Evolutionary conservation across 2,113 vertebrate genomes (phyloP).

Genomic region (Symphodus melops): DNA sequence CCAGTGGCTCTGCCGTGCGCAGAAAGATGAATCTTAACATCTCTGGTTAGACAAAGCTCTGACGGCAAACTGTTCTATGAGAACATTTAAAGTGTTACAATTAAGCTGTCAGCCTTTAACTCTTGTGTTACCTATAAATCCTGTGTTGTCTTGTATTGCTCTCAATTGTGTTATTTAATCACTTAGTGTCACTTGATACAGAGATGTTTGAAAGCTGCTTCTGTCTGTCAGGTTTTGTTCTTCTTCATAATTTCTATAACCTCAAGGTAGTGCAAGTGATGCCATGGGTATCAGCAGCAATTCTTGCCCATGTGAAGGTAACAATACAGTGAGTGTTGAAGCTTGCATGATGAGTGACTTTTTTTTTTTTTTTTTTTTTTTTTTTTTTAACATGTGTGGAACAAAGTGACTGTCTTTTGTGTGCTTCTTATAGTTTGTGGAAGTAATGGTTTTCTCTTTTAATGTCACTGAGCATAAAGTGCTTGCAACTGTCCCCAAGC

Average conservation of each 20-base stretch:
- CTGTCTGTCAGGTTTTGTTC: background rate
- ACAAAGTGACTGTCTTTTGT: conserved; percentile 45
- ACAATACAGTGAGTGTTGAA: background rate
- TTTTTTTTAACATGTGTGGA: too few species aligned
- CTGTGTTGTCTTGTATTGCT: conserved; percentile 1
- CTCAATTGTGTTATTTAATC: conserved; percentile 26
- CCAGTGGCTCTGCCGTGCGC: conserved; percentile 49
- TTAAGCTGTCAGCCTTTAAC: conserved; percentile 42
- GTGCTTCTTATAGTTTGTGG: conserved; percentile 28
- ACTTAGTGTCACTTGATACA: conserved; percentile 27
- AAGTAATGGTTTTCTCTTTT: conserved; percentile 45
- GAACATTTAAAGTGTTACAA: conserved; percentile 25
- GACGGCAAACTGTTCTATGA: conserved; percentile 62
- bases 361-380: too few species aligned
- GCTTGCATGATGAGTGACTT: background rate
- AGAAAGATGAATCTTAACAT: conserved; percentile 47
- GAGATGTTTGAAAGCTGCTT: conserved; percentile 22
- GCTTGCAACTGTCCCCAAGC: conserved; percentile 38
- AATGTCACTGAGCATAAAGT: conserved; percentile 44
- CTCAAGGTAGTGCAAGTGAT: background rate
- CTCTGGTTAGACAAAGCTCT: conserved; percentile 42
- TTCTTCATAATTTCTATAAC: conserved; percentile 3
- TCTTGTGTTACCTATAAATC: background rate
- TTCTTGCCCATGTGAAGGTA: background rate
- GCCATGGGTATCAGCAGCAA: background rate